phyloP scores from a whole-genome alignment of 1,140 invertebrate genomes.

The Dryas iulia region DNA sequence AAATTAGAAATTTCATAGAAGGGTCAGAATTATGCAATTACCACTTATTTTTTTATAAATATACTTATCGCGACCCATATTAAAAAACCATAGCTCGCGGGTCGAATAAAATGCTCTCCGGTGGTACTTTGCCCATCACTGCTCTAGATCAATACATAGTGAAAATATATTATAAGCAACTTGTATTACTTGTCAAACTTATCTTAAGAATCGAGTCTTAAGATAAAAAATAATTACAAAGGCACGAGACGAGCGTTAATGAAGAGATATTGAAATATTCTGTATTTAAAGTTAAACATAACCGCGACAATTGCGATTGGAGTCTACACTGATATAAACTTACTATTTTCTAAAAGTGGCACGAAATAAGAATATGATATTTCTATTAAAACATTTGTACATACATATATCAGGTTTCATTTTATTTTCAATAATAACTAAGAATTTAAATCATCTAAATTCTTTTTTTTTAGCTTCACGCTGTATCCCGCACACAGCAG shows the following conservation, averaged over 20 bases:
- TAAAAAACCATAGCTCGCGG: too few relatives aligned
- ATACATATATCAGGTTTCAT: too few relatives aligned
- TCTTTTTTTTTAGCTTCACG: neutral
- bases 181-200: neutral
- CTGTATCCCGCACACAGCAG: neutral
- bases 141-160: neutral
- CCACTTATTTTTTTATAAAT: too few relatives aligned
- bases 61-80: too few relatives aligned
- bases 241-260: slow-evolving; percentile 21
- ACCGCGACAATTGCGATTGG: slow-evolving; percentile 22
- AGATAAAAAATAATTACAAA: slow-evolving; percentile 16
- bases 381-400: too few relatives aligned
- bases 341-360: slow-evolving; percentile 8
- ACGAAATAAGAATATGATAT: too few relatives aligned
- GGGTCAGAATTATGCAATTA: too few relatives aligned
- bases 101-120: too few relatives aligned
- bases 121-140: too few relatives aligned
- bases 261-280: slow-evolving; percentile 24
- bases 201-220: neutral
- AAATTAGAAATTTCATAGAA: too few relatives aligned
- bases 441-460: too few relatives aligned
- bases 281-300: slow-evolving; percentile 28
- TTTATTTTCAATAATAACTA: too few relatives aligned
- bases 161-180: neutral
- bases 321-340: slow-evolving; percentile 4